Percentiles rank a stretch among this genome's conserved stretches.
phyloP scores from a whole-genome alignment of 2,113 vertebrate species.

The Laterallus jamaicensis region DNA sequence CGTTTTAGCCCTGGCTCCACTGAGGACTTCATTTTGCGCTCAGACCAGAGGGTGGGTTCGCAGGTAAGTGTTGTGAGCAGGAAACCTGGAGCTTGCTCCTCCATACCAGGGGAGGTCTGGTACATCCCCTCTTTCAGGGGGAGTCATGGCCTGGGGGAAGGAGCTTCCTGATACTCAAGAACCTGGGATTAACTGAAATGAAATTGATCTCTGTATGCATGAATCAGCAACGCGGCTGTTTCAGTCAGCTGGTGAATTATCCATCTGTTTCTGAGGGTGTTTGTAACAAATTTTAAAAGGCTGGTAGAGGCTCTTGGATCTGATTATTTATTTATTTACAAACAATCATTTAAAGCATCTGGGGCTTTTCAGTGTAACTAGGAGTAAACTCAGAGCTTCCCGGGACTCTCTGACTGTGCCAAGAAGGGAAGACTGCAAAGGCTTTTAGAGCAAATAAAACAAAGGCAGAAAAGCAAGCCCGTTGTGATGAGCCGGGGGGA shows the following conservation, averaged over 20 bases:
- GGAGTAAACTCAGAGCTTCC: conserved; percentile 65
- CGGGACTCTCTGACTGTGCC: conserved; percentile 55
- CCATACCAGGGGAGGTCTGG: not conserved
- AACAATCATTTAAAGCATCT: conserved; percentile 61
- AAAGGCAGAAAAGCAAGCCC: conserved; percentile 53
- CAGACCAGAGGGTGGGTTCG: not conserved
- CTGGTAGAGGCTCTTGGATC: conserved; percentile 6
- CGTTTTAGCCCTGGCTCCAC: accelerated
- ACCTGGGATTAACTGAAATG: not conserved
- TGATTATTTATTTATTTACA: conserved; percentile 60
- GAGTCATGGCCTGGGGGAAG: accelerated
- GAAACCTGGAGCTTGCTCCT: not conserved
- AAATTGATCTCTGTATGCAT: not conserved
- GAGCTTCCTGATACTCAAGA: not conserved
- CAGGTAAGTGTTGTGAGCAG: not conserved
- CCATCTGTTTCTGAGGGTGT: not conserved
- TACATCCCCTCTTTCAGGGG: accelerated
- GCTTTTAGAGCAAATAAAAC: conserved; percentile 64
- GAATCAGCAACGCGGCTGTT: not conserved
- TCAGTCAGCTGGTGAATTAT: not conserved
- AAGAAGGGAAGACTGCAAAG: conserved; percentile 43
- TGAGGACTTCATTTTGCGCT: accelerated
- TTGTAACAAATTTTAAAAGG: not conserved
- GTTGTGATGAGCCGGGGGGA: not conserved
- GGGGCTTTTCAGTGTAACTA: conserved; percentile 45